Evolutionary conservation across 2,113 vertebrate species (phyloP).

Genomic region (Engystomops pustulosus): DNA sequence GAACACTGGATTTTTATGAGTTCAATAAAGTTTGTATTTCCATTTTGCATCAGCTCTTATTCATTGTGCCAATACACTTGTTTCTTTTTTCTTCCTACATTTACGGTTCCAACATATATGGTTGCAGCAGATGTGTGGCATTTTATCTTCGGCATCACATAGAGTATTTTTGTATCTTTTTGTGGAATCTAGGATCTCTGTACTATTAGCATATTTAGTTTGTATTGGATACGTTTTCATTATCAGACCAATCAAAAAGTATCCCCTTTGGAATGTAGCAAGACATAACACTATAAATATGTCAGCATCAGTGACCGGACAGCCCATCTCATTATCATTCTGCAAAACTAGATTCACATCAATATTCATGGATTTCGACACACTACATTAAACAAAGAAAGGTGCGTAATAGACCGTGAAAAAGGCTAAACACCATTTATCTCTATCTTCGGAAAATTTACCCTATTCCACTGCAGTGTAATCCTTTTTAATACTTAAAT

Average conservation of each 20-base stretch:
- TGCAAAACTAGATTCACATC: slow-evolving; percentile 42
- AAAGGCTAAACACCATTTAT: slow-evolving; percentile 57
- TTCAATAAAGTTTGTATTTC: no score
- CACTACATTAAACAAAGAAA: slow-evolving; percentile 57
- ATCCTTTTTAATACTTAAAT: slow-evolving; percentile 38
- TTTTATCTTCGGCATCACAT: no score
- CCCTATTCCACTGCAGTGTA: slow-evolving; percentile 34
- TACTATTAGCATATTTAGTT: no score
- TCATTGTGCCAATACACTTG: no score
- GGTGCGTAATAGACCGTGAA: slow-evolving; percentile 55
- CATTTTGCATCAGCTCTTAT: no score
- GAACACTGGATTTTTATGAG: no score
- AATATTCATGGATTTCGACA: slow-evolving; percentile 55
- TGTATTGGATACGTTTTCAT: neutral
- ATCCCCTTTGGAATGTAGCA: neutral
- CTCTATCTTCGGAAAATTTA: slow-evolving; percentile 31
- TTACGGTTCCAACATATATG: no score
- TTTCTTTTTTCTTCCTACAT: no score
- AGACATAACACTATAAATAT: neutral
- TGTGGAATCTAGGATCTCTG: no score
- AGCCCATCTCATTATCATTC: slow-evolving; percentile 50
- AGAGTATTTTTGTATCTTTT: no score
- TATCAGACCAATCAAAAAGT: neutral
- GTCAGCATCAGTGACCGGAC: slow-evolving; percentile 29
- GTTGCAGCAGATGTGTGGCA: no score